These are phyloP conservation scores for Pterocles burchelli DNA, from an alignment of 2,113 vertebrate species.

Conservation along the genomic window DNA sequence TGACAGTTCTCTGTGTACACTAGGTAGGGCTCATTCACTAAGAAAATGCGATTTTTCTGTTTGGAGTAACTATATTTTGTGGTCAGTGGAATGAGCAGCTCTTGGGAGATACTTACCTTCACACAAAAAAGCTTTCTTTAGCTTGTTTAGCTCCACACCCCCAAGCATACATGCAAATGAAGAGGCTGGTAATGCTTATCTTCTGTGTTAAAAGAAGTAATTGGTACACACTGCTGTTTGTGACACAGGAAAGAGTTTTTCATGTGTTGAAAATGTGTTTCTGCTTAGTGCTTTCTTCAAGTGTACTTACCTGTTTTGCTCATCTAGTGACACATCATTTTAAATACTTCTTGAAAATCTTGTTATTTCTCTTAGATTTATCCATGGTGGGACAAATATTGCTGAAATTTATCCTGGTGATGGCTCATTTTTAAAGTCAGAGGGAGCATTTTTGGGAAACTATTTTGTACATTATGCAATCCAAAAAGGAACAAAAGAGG, in stretches of 20 bases:
- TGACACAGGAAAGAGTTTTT: neutral
- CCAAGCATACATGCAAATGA: neutral
- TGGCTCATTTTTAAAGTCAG: slow-evolving; percentile 87
- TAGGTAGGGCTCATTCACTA: neutral
- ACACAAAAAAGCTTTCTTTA: neutral
- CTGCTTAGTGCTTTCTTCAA: neutral
- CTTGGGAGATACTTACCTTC: neutral
- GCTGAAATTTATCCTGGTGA: slow-evolving; percentile 88
- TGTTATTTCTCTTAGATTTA: slow-evolving; percentile 69
- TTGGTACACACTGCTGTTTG: neutral
- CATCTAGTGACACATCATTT: neutral
- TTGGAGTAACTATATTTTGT: neutral
- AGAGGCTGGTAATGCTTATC: neutral
- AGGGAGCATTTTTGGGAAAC: slow-evolving; percentile 75
- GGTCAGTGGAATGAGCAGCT: neutral
- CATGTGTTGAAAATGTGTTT: neutral
- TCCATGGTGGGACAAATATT: slow-evolving; percentile 67
- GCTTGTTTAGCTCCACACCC: neutral
- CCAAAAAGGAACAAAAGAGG: slow-evolving; percentile 66
- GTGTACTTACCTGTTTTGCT: neutral
- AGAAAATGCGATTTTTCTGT: neutral
- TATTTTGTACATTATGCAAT: slow-evolving; percentile 82
- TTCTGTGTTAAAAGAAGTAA: neutral
- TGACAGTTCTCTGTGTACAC: neutral
- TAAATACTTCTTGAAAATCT: neutral